These are phyloP conservation scores for Tokudaia tokunoshimensis DNA, from an alignment of 2,797 vertebrate species.

Conservation along the genomic window DNA sequence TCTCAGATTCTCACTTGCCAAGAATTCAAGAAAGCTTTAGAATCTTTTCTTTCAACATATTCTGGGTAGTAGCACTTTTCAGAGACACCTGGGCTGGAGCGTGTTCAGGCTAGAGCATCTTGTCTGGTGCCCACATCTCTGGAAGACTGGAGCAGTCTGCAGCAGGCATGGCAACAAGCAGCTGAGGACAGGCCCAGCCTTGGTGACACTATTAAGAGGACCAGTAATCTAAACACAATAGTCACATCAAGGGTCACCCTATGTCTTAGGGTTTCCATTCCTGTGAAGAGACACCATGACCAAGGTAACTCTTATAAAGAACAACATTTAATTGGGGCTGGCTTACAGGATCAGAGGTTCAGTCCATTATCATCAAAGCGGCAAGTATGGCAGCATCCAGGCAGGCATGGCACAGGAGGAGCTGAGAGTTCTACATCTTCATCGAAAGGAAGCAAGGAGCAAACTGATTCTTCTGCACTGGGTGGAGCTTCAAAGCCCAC, in stretches of 20 bases:
- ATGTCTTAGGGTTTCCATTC: background rate
- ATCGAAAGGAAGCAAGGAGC: background rate
- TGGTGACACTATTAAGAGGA: background rate
- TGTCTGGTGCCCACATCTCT: background rate
- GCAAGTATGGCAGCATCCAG: too few relatives aligned
- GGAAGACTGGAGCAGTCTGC: background rate
- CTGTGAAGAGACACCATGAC: background rate
- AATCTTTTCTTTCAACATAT: background rate
- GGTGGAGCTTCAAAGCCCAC: background rate
- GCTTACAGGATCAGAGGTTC: too few relatives aligned
- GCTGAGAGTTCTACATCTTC: background rate
- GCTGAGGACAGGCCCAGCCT: accelerated
- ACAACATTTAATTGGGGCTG: too few relatives aligned
- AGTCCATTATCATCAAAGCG: too few relatives aligned
- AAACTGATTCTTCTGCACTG: background rate
- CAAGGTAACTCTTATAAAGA: background rate
- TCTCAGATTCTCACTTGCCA: background rate
- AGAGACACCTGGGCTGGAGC: background rate
- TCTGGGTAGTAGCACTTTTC: background rate
- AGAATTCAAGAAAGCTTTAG: background rate
- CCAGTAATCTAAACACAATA: too few relatives aligned
- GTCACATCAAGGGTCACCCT: background rate
- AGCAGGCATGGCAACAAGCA: accelerated
- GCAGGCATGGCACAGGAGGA: too few relatives aligned
- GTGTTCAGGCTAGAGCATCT: accelerated